Evolutionary conservation across 1,140 invertebrate genomes (phyloP).

Genomic region (Pygmarrhopalites habei): DNA sequence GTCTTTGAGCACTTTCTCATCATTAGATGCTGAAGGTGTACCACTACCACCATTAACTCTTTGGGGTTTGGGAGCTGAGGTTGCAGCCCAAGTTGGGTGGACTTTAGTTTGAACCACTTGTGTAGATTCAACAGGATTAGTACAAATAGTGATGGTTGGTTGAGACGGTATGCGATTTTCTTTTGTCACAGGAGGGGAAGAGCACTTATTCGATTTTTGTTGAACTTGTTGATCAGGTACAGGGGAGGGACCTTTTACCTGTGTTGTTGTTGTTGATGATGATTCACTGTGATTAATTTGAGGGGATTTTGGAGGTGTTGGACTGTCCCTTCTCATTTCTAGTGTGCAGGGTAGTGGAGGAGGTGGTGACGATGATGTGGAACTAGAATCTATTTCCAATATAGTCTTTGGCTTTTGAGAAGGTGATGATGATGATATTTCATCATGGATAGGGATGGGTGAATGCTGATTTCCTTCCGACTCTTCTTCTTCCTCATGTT

Average conservation of each 20-base stretch:
- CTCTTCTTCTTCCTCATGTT: no score
- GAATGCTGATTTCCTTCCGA: no score
- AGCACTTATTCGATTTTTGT: not conserved
- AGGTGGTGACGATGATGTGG: not conserved
- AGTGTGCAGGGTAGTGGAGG: not conserved
- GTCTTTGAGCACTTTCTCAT: slow-evolving; percentile 11
- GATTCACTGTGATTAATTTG: no score
- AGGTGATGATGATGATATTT: not conserved
- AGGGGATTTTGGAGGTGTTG: no score
- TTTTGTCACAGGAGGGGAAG: not conserved
- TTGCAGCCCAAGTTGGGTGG: slow-evolving; percentile 4
- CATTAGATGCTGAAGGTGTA: not conserved
- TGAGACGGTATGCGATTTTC: not conserved
- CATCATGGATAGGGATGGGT: not conserved
- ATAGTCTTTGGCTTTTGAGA: no score
- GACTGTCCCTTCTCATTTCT: no score
- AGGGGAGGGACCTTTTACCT: not conserved
- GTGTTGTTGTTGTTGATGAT: not conserved
- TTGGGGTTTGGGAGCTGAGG: not conserved
- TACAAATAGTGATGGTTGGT: not conserved
- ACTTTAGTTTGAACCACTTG: not conserved
- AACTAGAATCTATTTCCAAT: no score
- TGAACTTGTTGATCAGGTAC: slow-evolving; percentile 7
- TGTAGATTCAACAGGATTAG: not conserved
- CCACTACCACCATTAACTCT: not conserved